These are phyloP conservation scores for Timandra comae DNA, from an alignment of 2,888 invertebrate species.

Conservation along the genomic window DNA sequence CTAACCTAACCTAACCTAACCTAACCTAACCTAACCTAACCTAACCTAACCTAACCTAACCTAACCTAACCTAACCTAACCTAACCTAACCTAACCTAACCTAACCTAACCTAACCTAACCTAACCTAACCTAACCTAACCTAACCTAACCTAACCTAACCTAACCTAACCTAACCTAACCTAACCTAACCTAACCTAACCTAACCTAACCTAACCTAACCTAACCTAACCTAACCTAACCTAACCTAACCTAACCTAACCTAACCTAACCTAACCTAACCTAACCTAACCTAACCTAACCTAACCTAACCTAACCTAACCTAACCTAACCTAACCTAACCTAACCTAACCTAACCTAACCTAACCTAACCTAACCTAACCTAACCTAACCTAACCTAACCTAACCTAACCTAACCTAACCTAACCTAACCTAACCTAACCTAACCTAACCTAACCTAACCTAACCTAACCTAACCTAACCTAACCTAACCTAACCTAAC, in stretches of 20 bases:
- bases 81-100: conserved; percentile 2
- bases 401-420: conserved; percentile 16
- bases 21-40: conserved; percentile 14
- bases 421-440: conserved; percentile 19
- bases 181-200: conserved; percentile 7
- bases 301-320: conserved; percentile 14
- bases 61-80: conserved; percentile 10
- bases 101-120: conserved; percentile 12
- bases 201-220: conserved; percentile 5
- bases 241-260: conserved; percentile 3
- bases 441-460: conserved; percentile 12
- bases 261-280: conserved; percentile 8
- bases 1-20: conserved; percentile 13
- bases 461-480: conserved; percentile 19
- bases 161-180: conserved; percentile 16
- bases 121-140: conserved; percentile 3
- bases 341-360: conserved; percentile 11
- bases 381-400: conserved; percentile 23
- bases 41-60: conserved; percentile 17
- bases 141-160: conserved; percentile 7
- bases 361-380: conserved; percentile 9
- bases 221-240: conserved; percentile 5
- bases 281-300: conserved; percentile 16
- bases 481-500: conserved; percentile 17
- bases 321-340: conserved; percentile 8